Base-by-base conservation (phyloP, 2,888 invertebrate genomes). In the Heliconius ismenius region DNA sequence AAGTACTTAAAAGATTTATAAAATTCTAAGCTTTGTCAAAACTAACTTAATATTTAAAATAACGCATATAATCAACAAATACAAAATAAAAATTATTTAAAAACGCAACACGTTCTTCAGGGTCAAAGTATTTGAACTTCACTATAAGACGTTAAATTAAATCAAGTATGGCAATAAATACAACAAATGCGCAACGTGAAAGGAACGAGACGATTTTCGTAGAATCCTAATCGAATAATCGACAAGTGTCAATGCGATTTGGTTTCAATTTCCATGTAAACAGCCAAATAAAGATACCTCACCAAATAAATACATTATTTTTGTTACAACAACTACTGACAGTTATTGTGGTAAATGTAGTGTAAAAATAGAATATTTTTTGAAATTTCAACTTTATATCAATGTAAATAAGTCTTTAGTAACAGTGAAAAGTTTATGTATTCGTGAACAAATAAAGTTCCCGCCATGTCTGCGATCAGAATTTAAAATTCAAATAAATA, bases 291-390 rank as follows among this genome's bases (percentile, higher is more conserved):
- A 89, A 89, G 86, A 83, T 83, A 85, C 86, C 87, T 88, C 86
- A 82, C 85, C 87, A 89, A 91, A 91, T 92, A 91, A 89, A 91
- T 89, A 89, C 85, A 86, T 83, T 82, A 89, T 89, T 87, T 88
- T 88, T 84, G 85, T 83, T 81, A 81, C 83, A 83, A 83, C 83
- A 77, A 73, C 86, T 84, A 91, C 89, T 88, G 91, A 91, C 91
- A 91, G 90, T 90, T 91, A 90, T 90, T 88, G 86, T 87, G 87
- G 85, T 85, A 88, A 91, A 89, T 85, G 90, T 90, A 90, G 90
- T 86, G 87, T 87, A 88, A 87, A 84, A 84, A 75, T 81, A 81
- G 18, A 58, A n/a, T 60, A 18, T 4, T 39, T 24, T 15, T 39
- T 36, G 10, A n/a, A 43, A 76, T 28, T 68, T 69, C n/a, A 26